Base-by-base conservation (phyloP, 2,888 invertebrate species). In the Sinhomidia bicolor region DNA sequence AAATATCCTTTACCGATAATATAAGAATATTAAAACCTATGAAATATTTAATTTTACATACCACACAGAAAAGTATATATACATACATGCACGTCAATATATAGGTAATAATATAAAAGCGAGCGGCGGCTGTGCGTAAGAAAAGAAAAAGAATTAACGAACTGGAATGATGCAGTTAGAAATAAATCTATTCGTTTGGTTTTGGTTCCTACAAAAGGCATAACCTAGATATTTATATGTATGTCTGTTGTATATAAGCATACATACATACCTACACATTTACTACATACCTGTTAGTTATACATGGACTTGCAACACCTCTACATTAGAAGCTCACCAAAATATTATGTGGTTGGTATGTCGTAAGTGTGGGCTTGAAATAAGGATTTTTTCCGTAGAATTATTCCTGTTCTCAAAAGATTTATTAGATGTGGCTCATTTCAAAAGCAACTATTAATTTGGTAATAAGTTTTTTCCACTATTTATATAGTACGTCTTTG, bases 81-180 rank as follows among this genome's bases (percentile, higher is more conserved):
- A 62, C 29, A 26, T 26, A 62, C 29, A 26, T 62, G 26, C 62
- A 65, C 65, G 65, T 65, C 26, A 60, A 26, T 20, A 20, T 23
- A 10, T 20, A 60, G 17, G n/a, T n/a, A n/a, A n/a, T n/a, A n/a
- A n/a, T n/a, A n/a, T 20, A 12, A 60, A 5, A 20, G 9, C 20
- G 26, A 4, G 20, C n/a, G n/a, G n/a, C n/a, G 20, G 3, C 23
- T 23, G 60, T 60, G 26, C 7, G 65, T 32, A 32, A 6, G 14
- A 65, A 14, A 10, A 3, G 32, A 12, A 68, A 68, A 81, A 29
- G n/a, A 76, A 29, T 78, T 85, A 85, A 85, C 85, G 85, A 85
- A 85, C 51, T 79, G 78, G 85, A 85, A 85, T 85, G 78, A 79
- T 85, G 20, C 79, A 76, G 76, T 76, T 84, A 60, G 47, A 60